These are phyloP conservation scores for Brachionus paranguensis DNA, from an alignment of 1,140 invertebrate species.

Conservation along the genomic window DNA sequence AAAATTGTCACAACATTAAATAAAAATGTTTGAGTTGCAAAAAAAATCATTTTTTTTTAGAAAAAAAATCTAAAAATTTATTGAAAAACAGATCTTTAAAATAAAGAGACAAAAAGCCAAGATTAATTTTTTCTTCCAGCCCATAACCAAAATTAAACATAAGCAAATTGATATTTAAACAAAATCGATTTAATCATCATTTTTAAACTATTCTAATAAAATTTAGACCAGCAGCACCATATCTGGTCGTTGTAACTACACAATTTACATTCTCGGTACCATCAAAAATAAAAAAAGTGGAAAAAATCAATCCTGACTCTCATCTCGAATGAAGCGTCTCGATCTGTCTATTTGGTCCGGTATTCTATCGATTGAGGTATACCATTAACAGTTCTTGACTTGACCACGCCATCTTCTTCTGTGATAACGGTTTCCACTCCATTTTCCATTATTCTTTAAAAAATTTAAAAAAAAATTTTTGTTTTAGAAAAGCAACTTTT, in stretches of 20 bases:
- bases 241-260: not conserved
- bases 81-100: not conserved
- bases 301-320: not conserved
- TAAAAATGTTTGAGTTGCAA: too few relatives aligned
- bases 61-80: not conserved
- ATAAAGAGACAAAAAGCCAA: not conserved
- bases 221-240: not conserved
- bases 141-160: not conserved
- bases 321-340: not conserved
- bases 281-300: not conserved
- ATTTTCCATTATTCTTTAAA: conserved; percentile 38
- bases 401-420: conserved; percentile 37
- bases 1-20: too few relatives aligned
- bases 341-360: not conserved
- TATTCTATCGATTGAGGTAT: conserved; percentile 19
- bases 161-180: not conserved
- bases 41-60: not conserved
- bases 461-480: too few relatives aligned
- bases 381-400: conserved; percentile 36
- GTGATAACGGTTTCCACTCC: conserved; percentile 8
- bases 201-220: not conserved
- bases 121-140: not conserved
- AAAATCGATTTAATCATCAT: not conserved
- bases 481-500: too few relatives aligned
- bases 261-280: not conserved